These are phyloP conservation scores for Buathra laborator DNA, from an alignment of 2,888 invertebrate species.

Conservation along the genomic window DNA sequence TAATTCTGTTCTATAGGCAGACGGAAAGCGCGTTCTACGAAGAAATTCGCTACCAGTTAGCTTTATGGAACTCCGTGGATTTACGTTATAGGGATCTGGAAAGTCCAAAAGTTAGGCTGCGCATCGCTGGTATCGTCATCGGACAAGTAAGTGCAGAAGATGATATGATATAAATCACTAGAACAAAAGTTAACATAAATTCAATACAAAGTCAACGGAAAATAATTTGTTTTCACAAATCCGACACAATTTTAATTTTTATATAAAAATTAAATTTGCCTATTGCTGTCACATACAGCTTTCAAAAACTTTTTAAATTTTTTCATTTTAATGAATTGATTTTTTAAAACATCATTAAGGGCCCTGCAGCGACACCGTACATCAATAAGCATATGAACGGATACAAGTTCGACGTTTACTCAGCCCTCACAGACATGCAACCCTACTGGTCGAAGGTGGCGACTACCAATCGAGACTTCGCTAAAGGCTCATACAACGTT, in stretches of 20 bases:
- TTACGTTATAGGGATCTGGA: constrained; percentile 31
- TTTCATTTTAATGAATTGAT: neutral
- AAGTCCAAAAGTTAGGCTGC: constrained; percentile 31
- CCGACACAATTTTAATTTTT: too few species aligned
- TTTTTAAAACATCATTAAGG: neutral
- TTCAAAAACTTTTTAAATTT: neutral
- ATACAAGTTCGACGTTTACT: neutral
- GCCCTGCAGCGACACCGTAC: constrained; percentile 1
- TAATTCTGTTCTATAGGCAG: neutral
- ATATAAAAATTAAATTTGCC: too few species aligned
- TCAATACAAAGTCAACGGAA: neutral
- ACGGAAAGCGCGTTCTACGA: constrained; percentile 26
- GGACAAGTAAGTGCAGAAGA: constrained; percentile 12
- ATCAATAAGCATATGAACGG: neutral
- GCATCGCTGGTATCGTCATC: constrained; percentile 36
- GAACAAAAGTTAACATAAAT: neutral
- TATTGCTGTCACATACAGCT: neutral
- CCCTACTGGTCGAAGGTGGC: neutral
- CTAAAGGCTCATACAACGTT: neutral
- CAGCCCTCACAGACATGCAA: neutral
- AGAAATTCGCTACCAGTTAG: constrained; percentile 39
- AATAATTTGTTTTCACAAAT: too few species aligned
- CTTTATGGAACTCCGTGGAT: constrained; percentile 57
- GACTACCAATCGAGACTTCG: neutral
- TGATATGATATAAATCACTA: neutral